Evolutionary conservation across 2,888 invertebrate species (phyloP), one percentile per base, ranked within the genome.

Genomic region (Macropis europaea): DNA sequence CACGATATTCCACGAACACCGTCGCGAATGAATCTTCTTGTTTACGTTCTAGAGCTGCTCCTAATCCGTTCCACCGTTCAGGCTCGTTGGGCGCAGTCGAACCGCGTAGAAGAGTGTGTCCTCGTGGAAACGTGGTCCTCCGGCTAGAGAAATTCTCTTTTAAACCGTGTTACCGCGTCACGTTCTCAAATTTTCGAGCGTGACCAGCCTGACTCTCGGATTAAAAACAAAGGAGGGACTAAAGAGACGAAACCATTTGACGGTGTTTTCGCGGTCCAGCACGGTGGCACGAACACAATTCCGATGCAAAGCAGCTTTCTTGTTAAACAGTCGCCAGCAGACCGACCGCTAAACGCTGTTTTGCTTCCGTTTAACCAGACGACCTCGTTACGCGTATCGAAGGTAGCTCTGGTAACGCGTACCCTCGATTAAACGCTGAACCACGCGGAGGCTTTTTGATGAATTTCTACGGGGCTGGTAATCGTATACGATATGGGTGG

Each of bases 341-440:
- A 60, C 42, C 50, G 52, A n/a, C 15, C 34, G 52, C 22, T 19
- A 36, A 34, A n/a, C n/a, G 30, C 60, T 76, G 79, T 77, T 77
- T 76, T 76, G 76, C 64, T 68, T 61, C 67, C 61, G 64, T 74
- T 73, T 77, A 80, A 69, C 72, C 63, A 67, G 77, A 79, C 67
- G 81, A 72, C 69, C 77, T 81, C 70, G 78, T 77, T 80, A 80
- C 71, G 80, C 74, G 71, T 79, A 75, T 72, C 69, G 60, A 34
- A 64, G 48, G 62, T 47, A 53, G 62, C 42, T 15, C n/a, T 52
- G 59, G 70, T 57, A 71, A 60, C 67, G 60, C 56, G 70, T 56
- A n/a, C 66, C 66, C 54, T 76, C 78, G 66, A 80, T 80, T 81
- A 80, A 72, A 76, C 59, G 42, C 15, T 52, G 34, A 43, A 53